These are phyloP conservation scores for Hypomecis atomaria DNA, from an alignment of 2,888 invertebrate genomes.

Conservation along the genomic window DNA sequence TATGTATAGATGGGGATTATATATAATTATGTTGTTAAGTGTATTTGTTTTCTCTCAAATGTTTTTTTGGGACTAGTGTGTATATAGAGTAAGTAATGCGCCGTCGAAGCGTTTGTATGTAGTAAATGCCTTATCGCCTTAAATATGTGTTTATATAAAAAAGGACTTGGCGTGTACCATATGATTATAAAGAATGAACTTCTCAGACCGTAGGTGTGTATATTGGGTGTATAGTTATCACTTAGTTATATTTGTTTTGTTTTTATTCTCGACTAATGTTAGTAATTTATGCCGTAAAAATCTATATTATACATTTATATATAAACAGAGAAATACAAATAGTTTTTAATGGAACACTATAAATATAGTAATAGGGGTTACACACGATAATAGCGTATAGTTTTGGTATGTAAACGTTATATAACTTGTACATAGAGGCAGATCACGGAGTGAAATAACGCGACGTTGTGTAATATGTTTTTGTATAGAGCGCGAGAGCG, in stretches of 20 bases:
- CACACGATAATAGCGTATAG: slow-evolving; percentile 80
- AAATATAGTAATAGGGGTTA: slow-evolving; percentile 81
- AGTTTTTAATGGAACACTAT: slow-evolving; percentile 77
- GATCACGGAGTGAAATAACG: slow-evolving; percentile 64
- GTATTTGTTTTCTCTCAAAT: slow-evolving; percentile 67
- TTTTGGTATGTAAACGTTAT: slow-evolving; percentile 82
- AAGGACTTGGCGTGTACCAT: slow-evolving; percentile 76
- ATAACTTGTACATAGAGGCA: slow-evolving; percentile 80
- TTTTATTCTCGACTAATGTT: slow-evolving; percentile 78
- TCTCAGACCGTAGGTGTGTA: slow-evolving; percentile 76
- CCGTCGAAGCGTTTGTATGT: slow-evolving; percentile 53
- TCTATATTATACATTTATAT: slow-evolving; percentile 78
- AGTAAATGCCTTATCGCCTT: slow-evolving; percentile 75
- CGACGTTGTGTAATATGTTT: slow-evolving; percentile 38
- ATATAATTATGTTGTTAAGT: slow-evolving; percentile 78
- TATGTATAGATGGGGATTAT: slow-evolving; percentile 82
- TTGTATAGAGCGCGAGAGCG: slow-evolving; percentile 29
- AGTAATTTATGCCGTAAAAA: slow-evolving; percentile 82
- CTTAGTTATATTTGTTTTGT: slow-evolving; percentile 67
- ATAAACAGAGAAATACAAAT: slow-evolving; percentile 81
- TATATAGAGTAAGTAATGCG: slow-evolving; percentile 53
- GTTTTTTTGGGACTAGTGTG: slow-evolving; percentile 49
- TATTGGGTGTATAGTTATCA: slow-evolving; percentile 83
- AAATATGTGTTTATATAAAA: slow-evolving; percentile 63
- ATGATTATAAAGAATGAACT: slow-evolving; percentile 52